These are phyloP conservation scores for Tympanoctomys barrerae DNA, from an alignment of 2,797 vertebrate species.

Conservation along the genomic window DNA sequence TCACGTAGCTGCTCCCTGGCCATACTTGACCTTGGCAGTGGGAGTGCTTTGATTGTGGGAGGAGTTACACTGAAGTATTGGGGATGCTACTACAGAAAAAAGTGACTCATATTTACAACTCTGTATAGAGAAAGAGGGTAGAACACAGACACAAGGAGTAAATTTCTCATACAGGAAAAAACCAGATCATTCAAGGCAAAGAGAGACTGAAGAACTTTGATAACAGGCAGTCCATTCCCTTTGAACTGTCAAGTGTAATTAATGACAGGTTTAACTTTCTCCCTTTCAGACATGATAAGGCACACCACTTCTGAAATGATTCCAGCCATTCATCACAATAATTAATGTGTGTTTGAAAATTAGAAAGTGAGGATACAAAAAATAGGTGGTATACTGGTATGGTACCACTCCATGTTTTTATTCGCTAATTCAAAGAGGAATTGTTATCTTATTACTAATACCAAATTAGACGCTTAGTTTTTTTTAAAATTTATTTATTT, in stretches of 20 bases:
- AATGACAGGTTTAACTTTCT: background rate
- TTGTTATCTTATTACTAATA: background rate
- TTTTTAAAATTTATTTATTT: no score
- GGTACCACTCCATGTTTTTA: background rate
- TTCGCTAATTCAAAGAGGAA: background rate
- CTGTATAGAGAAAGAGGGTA: background rate
- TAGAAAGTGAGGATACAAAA: background rate
- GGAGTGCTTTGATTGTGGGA: background rate
- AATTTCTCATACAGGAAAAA: background rate
- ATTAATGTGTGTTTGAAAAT: background rate
- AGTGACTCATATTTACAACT: background rate
- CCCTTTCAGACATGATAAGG: background rate
- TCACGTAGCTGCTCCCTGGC: background rate
- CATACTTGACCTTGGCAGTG: background rate
- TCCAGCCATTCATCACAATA: background rate
- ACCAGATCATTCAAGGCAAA: background rate
- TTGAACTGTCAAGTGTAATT: background rate
- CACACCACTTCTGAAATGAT: background rate
- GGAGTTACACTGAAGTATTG: background rate
- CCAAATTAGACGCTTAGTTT: background rate
- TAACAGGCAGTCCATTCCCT: background rate
- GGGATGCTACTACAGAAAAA: background rate
- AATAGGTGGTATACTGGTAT: background rate
- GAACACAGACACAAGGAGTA: background rate
- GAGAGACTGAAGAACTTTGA: background rate